Conservation (phyloP, 2,113 vertebrate genomes). For the Eubucco bourcierii region DNA sequence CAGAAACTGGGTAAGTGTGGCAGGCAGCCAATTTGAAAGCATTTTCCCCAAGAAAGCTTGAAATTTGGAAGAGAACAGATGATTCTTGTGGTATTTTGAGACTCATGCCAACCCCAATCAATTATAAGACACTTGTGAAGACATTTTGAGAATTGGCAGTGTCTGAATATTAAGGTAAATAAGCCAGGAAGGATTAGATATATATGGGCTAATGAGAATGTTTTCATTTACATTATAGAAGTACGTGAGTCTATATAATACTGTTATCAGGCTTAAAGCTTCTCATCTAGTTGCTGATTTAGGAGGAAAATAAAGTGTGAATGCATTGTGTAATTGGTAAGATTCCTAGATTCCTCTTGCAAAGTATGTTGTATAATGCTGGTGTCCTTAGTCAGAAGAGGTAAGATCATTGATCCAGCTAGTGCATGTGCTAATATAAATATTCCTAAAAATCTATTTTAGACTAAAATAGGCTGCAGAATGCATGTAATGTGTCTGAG, state of each 20-base stretch:
- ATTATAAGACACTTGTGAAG: constrained; percentile 49
- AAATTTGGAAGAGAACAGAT: constrained; percentile 63
- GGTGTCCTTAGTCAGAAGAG: background rate
- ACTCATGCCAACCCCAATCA: constrained; percentile 53
- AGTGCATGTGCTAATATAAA: background rate
- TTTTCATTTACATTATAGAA: background rate
- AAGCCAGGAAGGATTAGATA: background rate
- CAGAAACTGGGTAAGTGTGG: constrained; percentile 40
- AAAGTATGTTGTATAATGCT: background rate
- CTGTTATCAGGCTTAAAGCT: background rate
- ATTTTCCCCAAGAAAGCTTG: constrained; percentile 45
- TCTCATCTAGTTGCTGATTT: background rate
- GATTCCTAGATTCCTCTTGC: background rate
- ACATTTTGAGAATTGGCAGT: constrained; percentile 18
- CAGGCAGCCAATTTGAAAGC: constrained; percentile 55
- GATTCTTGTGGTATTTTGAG: constrained; percentile 48
- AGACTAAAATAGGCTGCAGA: background rate
- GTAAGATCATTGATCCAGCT: background rate
- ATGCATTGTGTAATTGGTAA: background rate
- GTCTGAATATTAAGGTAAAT: constrained; percentile 31
- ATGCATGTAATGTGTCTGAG: background rate
- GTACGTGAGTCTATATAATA: background rate
- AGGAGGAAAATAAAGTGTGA: background rate
- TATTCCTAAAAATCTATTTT: background rate
- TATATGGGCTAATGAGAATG: background rate